phyloP scores from a whole-genome alignment of 35 echinoderm and acorn worm genomes.

The Heliocidaris erythrogramma region DNA sequence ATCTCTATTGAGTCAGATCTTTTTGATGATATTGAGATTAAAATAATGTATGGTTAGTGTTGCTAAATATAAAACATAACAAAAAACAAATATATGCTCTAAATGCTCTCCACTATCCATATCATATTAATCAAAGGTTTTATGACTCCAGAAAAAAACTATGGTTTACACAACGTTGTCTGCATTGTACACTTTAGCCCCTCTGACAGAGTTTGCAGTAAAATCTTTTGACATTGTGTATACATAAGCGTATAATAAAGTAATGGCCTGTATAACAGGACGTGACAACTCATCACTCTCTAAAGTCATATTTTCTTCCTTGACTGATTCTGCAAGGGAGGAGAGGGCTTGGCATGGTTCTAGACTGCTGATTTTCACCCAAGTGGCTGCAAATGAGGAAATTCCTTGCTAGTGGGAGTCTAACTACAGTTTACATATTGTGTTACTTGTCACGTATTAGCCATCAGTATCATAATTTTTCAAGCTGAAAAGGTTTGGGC shows the following conservation, averaged over 20 bases:
- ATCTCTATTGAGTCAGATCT: too few relatives aligned
- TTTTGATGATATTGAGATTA: too few relatives aligned
- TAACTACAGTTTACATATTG: neutral
- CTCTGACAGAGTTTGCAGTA: neutral
- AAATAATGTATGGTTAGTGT: too few relatives aligned
- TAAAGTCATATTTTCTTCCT: neutral
- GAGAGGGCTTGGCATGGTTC: neutral
- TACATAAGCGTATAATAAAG: neutral
- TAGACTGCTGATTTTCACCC: constrained; percentile 4
- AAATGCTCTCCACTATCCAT: too few relatives aligned
- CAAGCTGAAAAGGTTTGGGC: too few relatives aligned
- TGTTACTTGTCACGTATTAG: neutral
- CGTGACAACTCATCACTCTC: constrained; percentile 3
- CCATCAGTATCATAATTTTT: too few relatives aligned
- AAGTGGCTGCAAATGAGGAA: neutral
- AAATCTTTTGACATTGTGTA: constrained; percentile 32
- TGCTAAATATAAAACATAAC: too few relatives aligned
- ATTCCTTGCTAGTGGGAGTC: neutral
- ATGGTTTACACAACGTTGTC: neutral
- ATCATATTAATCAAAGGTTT: neutral
- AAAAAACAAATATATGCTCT: too few relatives aligned
- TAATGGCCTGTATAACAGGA: constrained; percentile 20
- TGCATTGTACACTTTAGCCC: neutral
- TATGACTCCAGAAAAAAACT: neutral
- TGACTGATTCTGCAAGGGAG: neutral